A percentile compares a stretch with the other conserved stretches of the same genome.
Conservation (phyloP, 2,888 invertebrate genomes). For the Phaedon cochleariae region DNA sequence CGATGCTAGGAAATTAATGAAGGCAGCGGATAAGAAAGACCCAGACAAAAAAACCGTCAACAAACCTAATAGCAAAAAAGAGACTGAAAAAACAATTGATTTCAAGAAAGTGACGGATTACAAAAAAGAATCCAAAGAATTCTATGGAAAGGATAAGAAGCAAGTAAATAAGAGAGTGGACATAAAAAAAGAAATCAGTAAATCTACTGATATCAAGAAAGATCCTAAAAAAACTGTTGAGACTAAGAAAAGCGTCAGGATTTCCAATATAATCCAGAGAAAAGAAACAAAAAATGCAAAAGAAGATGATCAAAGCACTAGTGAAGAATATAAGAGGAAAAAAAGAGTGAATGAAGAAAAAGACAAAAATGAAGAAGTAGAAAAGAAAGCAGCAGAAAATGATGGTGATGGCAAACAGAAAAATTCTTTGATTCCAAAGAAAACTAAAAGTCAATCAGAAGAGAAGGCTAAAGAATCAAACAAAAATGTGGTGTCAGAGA, state of each 20-base stretch:
- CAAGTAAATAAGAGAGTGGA: slow-evolving; percentile 39
- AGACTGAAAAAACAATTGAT: slow-evolving; percentile 25
- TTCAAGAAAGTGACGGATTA: slow-evolving; percentile 43
- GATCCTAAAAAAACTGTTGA: slow-evolving; percentile 23
- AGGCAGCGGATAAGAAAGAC: slow-evolving; percentile 29
- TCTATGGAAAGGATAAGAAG: slow-evolving; percentile 34
- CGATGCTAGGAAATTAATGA: slow-evolving; percentile 32
- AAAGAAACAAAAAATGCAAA: slow-evolving; percentile 22
- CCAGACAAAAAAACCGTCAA: slow-evolving; percentile 26
- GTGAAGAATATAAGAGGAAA: slow-evolving; percentile 20
- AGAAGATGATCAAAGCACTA: slow-evolving; percentile 21
- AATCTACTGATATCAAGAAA: slow-evolving; percentile 48
- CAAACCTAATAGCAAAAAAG: slow-evolving; percentile 28
- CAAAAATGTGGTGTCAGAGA: background rate
- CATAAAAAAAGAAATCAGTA: slow-evolving; percentile 55
- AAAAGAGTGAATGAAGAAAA: slow-evolving; percentile 10
- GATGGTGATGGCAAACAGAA: background rate
- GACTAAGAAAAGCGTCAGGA: slow-evolving; percentile 24
- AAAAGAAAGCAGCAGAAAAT: slow-evolving; percentile 1
- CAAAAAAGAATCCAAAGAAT: slow-evolving; percentile 37
- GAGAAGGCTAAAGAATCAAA: background rate
- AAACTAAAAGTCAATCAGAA: background rate
- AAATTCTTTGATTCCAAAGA: background rate
- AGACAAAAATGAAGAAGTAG: slow-evolving; percentile 14
- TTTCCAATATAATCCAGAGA: slow-evolving; percentile 26